Evolutionary conservation across 2,888 invertebrate genomes (phyloP).

Genomic region (Aricia artaxerxes): DNA sequence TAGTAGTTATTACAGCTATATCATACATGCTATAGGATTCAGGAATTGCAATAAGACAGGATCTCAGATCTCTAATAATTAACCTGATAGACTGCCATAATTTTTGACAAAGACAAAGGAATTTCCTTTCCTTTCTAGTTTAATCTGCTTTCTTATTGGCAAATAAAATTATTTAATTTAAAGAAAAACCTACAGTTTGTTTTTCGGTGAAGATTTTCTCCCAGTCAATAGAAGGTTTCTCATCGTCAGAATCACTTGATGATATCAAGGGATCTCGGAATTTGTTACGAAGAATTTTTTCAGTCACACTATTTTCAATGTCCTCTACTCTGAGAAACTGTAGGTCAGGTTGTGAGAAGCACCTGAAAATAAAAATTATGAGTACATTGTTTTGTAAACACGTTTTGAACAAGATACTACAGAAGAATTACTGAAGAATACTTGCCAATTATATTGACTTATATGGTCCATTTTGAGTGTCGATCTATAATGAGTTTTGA

Average conservation of each 20-base stretch:
- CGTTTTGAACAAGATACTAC: neutral
- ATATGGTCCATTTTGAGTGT: slow-evolving; percentile 57
- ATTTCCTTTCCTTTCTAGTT: too few species aligned
- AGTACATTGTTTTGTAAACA: neutral
- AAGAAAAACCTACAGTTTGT: slow-evolving; percentile 43
- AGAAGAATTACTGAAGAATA: neutral
- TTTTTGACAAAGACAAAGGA: too few species aligned
- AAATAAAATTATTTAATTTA: neutral
- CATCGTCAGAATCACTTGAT: slow-evolving; percentile 57
- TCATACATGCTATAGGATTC: too few species aligned
- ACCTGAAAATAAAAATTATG: slow-evolving; percentile 47
- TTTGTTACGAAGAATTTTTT: slow-evolving; percentile 59
- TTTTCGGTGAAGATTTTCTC: slow-evolving; percentile 52
- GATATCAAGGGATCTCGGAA: slow-evolving; percentile 59
- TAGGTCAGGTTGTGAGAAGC: slow-evolving; percentile 45
- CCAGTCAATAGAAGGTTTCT: slow-evolving; percentile 56
- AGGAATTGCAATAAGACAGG: too few species aligned
- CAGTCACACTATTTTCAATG: slow-evolving; percentile 58
- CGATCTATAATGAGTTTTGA: neutral
- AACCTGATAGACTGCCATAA: too few species aligned
- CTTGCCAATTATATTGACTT: slow-evolving; percentile 59
- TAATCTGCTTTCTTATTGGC: neutral
- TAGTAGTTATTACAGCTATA: too few species aligned
- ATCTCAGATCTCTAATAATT: too few species aligned
- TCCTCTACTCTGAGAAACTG: slow-evolving; percentile 55